A percentile compares a stretch with the other conserved stretches of the same genome.
phyloP scores from a whole-genome alignment of 1,140 invertebrate genomes.

The Papilio dardanus region DNA sequence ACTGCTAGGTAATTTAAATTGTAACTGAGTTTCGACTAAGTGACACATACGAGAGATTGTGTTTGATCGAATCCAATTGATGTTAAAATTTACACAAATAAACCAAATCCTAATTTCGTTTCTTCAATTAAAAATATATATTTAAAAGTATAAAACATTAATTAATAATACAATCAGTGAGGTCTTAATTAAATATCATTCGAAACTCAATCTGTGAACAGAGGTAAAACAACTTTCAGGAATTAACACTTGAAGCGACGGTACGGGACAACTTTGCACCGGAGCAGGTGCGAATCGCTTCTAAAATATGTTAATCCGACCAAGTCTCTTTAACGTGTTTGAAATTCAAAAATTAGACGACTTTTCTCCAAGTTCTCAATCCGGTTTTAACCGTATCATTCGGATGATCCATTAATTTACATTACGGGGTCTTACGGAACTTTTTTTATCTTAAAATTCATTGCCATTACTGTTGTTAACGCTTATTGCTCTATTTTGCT shows the following conservation, averaged over 20 bases:
- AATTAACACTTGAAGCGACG: conserved; percentile 34
- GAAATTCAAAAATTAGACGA: conserved; percentile 38
- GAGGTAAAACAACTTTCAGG: conserved; percentile 18
- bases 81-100: no score
- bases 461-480: no score
- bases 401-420: conserved; percentile 23
- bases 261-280: conserved; percentile 25
- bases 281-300: conserved; percentile 36
- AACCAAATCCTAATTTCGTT: no score
- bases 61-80: no score
- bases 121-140: no score
- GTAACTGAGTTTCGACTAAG: no score
- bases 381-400: conserved; percentile 1
- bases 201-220: conserved; percentile 21
- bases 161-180: conserved; percentile 11
- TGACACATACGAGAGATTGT: no score
- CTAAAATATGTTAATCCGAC: conserved; percentile 37
- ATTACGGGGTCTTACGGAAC: not conserved
- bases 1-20: not conserved
- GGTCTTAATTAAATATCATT: conserved; percentile 27
- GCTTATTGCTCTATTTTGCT: no score
- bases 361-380: conserved; percentile 14
- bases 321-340: conserved; percentile 33
- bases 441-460: no score
- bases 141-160: not conserved